phyloP scores from a whole-genome alignment of 1,140 invertebrate species.

The Cydia amplana region DNA sequence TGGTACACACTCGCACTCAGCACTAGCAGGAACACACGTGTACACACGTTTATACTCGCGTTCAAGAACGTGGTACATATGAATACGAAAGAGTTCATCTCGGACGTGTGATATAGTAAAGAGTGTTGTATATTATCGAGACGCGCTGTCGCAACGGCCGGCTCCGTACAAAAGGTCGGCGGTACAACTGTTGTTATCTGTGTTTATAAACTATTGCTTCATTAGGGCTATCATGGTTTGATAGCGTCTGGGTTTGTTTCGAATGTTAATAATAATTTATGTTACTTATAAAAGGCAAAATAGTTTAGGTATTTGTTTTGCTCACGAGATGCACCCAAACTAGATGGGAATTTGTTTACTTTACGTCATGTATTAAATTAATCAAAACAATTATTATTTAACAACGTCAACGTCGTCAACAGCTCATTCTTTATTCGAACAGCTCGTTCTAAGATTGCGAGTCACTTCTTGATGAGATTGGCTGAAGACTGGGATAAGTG shows the following conservation, averaged over 20 bases:
- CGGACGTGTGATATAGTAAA: conserved; percentile 11
- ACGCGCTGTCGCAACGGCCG: conserved; percentile 3
- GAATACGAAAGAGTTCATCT: conserved; percentile 34
- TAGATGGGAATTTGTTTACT: too few relatives aligned
- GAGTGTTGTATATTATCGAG: background rate
- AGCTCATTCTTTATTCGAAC: too few relatives aligned
- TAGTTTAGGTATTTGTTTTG: too few relatives aligned
- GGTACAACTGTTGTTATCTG: conserved; percentile 2
- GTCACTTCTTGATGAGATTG: too few relatives aligned
- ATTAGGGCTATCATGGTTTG: conserved; percentile 24
- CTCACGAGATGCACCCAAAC: too few relatives aligned
- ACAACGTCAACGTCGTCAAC: too few relatives aligned
- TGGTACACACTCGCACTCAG: conserved; percentile 65
- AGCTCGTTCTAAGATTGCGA: too few relatives aligned
- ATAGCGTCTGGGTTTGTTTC: background rate
- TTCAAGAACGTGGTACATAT: conserved; percentile 48
- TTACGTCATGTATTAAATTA: too few relatives aligned
- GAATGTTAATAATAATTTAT: conserved; percentile 2
- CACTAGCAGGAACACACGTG: conserved; percentile 58
- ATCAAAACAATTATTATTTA: too few relatives aligned
- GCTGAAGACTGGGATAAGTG: too few relatives aligned
- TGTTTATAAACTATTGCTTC: background rate
- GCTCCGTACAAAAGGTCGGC: conserved; percentile 9
- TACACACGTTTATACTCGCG: conserved; percentile 48
- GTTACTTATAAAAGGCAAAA: too few relatives aligned